Evolutionary conservation across 1,140 invertebrate species (phyloP).

Genomic region (Hesperophylax magnus): DNA sequence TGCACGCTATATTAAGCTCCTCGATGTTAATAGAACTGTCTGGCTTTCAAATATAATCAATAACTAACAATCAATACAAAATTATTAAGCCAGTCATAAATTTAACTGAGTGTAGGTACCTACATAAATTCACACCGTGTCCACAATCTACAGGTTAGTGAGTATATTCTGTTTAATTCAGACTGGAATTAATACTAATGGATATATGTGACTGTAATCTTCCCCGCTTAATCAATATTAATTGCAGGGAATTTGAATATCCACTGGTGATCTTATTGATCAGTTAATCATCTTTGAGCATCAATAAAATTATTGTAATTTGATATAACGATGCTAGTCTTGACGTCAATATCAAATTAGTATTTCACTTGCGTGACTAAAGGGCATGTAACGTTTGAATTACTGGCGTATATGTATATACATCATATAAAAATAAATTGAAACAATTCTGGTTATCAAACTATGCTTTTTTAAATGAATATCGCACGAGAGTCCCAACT

Average conservation of each 20-base stretch:
- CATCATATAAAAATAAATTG: no score
- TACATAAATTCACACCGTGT: background rate
- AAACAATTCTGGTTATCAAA: no score
- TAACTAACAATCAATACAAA: background rate
- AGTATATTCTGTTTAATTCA: background rate
- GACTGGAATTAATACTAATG: background rate
- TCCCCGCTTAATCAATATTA: background rate
- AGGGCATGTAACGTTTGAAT: no score
- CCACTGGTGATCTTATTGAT: background rate
- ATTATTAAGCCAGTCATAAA: background rate
- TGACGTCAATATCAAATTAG: background rate
- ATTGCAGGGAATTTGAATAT: no score
- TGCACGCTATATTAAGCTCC: no score
- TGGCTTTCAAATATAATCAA: background rate
- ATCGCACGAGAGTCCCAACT: no score
- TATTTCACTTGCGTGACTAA: background rate
- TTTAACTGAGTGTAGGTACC: background rate
- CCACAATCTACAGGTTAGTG: background rate
- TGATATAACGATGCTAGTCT: background rate
- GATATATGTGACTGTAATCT: background rate
- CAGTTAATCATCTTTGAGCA: background rate
- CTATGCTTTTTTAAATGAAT: no score
- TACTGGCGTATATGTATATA: no score
- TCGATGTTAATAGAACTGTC: no score
- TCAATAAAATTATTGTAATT: constrained; percentile 3